Evolutionary conservation across 2,797 vertebrate genomes (phyloP), one percentile per base, ranked within the genome.

Genomic region (Aplochiton taeniatus): DNA sequence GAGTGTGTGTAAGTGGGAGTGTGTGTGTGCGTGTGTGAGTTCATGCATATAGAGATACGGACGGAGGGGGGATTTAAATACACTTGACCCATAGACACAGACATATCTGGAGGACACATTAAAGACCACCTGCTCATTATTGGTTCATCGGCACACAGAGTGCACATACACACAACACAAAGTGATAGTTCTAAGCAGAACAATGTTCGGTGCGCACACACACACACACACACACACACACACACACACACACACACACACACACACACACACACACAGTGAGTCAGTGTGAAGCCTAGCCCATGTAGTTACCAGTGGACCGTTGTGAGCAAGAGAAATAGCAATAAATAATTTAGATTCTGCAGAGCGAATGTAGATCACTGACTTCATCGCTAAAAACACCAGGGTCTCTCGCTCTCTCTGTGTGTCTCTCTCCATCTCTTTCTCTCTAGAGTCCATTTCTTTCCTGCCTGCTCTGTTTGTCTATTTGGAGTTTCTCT

Each of bases 341-440:
- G 75, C 74, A 82, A 83, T 88, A 84, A 90, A 92, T 90, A 79
- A 90, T 91, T 93, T 78, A 92, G 81, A 90, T 81, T 91, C 83
- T 89, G 88, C 90, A 89, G 86, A 77, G 63, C 84, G 80, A 90
- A 89, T 70, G 69, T 79, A 88, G 85, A 90, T 91, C 80, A 85
- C 65, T 50, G 66, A 74, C 72, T 85, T 72, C 72, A 79, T 70
- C 75, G 66, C 42, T 58, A 80, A 85, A 78, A 81, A 79, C 76
- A 72, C 52, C 68, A 69, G 68, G 48, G 55, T 16, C 65, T 68
- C 13, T 44, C 58, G 46, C 47, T 70, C 50, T 52, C 42, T 72
- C 44, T 68, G 17, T 56, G 16, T 9, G 43, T 56, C 9, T 10
- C 18, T 49, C 9, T 13, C n/a, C n/a, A n/a, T 68, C 31, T 56